Evolutionary conservation across 1,140 invertebrate genomes (phyloP).

Genomic region (Steinernema khuongi): DNA sequence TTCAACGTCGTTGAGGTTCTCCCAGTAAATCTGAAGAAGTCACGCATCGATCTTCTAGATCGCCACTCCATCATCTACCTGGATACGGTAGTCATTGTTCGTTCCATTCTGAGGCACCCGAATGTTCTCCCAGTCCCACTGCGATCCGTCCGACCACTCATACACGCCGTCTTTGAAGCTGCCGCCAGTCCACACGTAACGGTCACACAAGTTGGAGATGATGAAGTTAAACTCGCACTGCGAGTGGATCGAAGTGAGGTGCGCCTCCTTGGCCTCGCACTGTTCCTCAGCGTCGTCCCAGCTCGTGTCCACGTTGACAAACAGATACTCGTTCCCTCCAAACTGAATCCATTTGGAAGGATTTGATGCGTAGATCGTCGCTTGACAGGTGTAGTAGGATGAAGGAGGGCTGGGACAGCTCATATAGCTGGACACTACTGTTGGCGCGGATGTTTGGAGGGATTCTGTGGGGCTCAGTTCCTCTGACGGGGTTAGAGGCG

Average conservation of each 20-base stretch:
- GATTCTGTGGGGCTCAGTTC: too few relatives aligned
- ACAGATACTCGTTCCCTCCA: conserved; percentile 4
- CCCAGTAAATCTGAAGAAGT: neutral
- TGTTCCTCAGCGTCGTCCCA: neutral
- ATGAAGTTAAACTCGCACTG: conserved; percentile 7
- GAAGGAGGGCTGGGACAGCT: too few relatives aligned
- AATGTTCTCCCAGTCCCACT: neutral
- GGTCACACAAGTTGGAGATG: neutral
- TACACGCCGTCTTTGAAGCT: neutral
- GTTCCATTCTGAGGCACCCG: neutral
- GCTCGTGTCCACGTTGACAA: neutral
- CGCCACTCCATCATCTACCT: too few relatives aligned
- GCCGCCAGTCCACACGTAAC: neutral
- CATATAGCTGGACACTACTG: too few relatives aligned
- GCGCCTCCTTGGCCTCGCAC: neutral
- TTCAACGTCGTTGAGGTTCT: neutral
- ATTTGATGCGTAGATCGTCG: neutral
- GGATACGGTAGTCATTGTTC: neutral
- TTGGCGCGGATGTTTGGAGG: too few relatives aligned
- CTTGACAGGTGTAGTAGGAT: neutral
- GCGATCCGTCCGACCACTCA: neutral
- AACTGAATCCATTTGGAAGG: too few relatives aligned
- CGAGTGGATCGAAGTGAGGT: neutral
- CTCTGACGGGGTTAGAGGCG: too few relatives aligned
- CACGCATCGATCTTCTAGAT: neutral